phyloP scores from a whole-genome alignment of 35 echinoderm and acorn worm genomes.

The Ophiothrix spiculata region DNA sequence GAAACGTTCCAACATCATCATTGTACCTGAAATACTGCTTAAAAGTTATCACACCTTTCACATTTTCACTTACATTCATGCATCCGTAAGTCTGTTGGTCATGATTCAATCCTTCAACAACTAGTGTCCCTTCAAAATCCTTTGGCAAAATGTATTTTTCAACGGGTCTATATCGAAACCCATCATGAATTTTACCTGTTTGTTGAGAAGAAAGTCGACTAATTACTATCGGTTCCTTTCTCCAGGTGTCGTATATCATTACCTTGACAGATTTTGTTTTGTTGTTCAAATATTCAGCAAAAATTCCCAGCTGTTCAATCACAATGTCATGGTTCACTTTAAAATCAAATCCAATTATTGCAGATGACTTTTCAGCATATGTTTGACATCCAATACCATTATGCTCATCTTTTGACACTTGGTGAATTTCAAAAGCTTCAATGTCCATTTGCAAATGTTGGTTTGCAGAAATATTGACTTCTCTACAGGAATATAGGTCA shows the following conservation, averaged over 20 bases:
- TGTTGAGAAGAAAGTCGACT: not conserved
- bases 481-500: slow-evolving; percentile 43
- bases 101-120: slow-evolving; percentile 11
- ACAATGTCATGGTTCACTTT: slow-evolving; percentile 44
- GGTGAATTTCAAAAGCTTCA: not conserved
- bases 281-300: not conserved
- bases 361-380: not conserved
- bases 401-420: not conserved
- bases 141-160: slow-evolving; percentile 63
- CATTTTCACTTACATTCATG: slow-evolving; percentile 12
- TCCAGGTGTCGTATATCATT: slow-evolving; percentile 20
- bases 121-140: slow-evolving; percentile 43
- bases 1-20: not conserved
- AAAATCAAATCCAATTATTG: slow-evolving; percentile 36
- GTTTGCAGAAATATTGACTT: slow-evolving; percentile 23
- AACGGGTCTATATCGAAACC: slow-evolving; percentile 51
- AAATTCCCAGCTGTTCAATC: slow-evolving; percentile 35
- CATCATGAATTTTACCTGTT: slow-evolving; percentile 35
- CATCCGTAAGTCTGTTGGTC: not conserved
- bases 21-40: not conserved
- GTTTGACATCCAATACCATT: not conserved
- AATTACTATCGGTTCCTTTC: not conserved
- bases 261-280: slow-evolving; percentile 15
- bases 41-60: slow-evolving; percentile 4
- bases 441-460: not conserved